Conservation (phyloP, 2,113 vertebrate species). For the Chloropsis cyanopogon region DNA sequence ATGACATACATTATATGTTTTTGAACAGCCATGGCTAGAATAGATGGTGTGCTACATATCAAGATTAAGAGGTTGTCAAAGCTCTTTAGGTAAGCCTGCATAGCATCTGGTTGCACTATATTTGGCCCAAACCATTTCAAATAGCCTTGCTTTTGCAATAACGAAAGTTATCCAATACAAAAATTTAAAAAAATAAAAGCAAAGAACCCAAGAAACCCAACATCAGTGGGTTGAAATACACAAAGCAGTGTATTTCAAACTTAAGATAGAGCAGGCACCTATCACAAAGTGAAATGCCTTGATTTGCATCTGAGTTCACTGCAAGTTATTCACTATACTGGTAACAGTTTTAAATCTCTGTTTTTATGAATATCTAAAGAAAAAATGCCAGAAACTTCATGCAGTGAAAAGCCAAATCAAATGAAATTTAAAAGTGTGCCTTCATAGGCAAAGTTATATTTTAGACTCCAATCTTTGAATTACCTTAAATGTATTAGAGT, state of each 20-base stretch:
- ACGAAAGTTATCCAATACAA: background rate
- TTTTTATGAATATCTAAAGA: background rate
- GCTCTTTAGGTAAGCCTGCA: background rate
- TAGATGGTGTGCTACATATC: slow-evolving; percentile 15
- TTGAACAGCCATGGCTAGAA: background rate
- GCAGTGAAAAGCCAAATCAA: background rate
- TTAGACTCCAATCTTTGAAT: background rate
- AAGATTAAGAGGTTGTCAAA: slow-evolving; percentile 33
- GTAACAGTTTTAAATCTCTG: background rate
- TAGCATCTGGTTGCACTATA: background rate
- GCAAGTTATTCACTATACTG: background rate
- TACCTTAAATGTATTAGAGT: background rate
- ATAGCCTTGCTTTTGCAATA: background rate
- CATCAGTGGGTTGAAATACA: no score
- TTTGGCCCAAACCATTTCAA: background rate
- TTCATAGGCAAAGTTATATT: background rate
- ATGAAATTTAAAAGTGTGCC: background rate
- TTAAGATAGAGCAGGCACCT: background rate
- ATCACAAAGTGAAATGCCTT: background rate
- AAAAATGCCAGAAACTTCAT: background rate
- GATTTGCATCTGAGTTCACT: background rate
- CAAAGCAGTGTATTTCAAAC: background rate
- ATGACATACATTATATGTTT: slow-evolving; percentile 16
- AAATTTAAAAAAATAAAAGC: background rate
- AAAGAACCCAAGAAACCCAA: background rate